phyloP scores from a whole-genome alignment of 2,888 invertebrate species.

The Chesias legatella region DNA sequence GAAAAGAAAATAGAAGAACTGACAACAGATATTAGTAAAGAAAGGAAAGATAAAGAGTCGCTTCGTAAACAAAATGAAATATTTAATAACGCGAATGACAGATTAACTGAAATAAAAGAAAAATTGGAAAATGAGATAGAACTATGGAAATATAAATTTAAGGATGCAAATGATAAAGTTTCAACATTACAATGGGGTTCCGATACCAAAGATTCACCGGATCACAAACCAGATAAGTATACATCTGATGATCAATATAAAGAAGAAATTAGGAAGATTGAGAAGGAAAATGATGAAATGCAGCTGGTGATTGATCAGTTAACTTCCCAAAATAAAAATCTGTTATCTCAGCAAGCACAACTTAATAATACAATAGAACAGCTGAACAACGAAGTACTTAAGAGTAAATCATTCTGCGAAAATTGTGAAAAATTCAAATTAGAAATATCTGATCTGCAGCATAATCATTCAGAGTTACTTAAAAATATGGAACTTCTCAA shows the following conservation, averaged over 20 bases:
- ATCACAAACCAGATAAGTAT: constrained; percentile 29
- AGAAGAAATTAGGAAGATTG: constrained; percentile 60
- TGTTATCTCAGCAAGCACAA: constrained; percentile 41
- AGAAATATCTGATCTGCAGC: constrained; percentile 43
- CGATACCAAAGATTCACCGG: constrained; percentile 45
- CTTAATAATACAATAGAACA: constrained; percentile 50
- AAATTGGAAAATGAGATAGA: constrained; percentile 88
- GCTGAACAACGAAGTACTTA: constrained; percentile 48
- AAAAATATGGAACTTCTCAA: constrained; percentile 33
- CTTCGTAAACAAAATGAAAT: constrained; percentile 86
- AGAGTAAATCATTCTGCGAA: constrained; percentile 36
- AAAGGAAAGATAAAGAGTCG: constrained; percentile 84
- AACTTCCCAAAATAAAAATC: constrained; percentile 52
- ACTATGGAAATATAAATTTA: constrained; percentile 85
- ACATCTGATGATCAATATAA: constrained; percentile 32
- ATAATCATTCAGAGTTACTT: constrained; percentile 35
- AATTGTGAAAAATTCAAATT: constrained; percentile 44
- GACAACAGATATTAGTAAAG: constrained; percentile 79
- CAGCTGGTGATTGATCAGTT: constrained; percentile 57
- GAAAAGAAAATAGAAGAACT: constrained; percentile 84
- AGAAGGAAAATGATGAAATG: constrained; percentile 72
- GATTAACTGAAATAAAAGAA: constrained; percentile 89
- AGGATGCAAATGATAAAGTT: constrained; percentile 85
- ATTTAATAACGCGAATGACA: constrained; percentile 87
- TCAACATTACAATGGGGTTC: constrained; percentile 61